Percentiles rank a stretch among this genome's conserved stretches.
phyloP scores from a whole-genome alignment of 2,113 vertebrate species.

The Silurus asotus region DNA sequence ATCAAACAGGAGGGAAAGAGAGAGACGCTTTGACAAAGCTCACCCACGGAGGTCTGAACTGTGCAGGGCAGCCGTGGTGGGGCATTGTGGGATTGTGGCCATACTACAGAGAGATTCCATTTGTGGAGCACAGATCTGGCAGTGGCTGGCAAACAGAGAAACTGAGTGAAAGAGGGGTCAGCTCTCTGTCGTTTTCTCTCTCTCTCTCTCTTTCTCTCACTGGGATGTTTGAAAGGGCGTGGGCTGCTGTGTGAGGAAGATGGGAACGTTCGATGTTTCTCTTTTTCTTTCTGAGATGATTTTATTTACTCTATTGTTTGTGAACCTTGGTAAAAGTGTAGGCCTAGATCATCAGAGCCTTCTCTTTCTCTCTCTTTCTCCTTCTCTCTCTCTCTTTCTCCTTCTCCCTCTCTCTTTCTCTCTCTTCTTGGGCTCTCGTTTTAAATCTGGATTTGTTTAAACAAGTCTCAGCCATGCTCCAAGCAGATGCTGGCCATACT shows the following conservation, averaged over 20 bases:
- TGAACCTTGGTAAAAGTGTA: not conserved
- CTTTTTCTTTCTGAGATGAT: not conserved
- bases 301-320: conserved; percentile 2
- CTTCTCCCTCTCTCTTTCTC: conserved; percentile 22
- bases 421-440: conserved; percentile 29
- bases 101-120: conserved; percentile 39
- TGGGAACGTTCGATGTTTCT: not conserved
- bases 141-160: not conserved
- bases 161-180: conserved; percentile 1
- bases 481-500: conserved; percentile 67
- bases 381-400: conserved; percentile 28
- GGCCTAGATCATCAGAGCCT: not conserved
- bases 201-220: conserved; percentile 8
- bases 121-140: conserved; percentile 29
- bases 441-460: conserved; percentile 66
- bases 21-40: conserved; percentile 36
- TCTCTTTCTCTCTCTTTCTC: conserved; percentile 3
- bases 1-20: conserved; percentile 25
- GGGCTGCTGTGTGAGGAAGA: not conserved
- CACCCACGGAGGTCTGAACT: conserved; percentile 34
- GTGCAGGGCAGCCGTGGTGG: conserved; percentile 10
- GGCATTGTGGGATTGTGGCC: conserved; percentile 36
- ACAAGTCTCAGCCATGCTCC: conserved; percentile 54
- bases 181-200: not conserved
- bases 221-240: not conserved